phyloP scores from a whole-genome alignment of 2,113 vertebrate species.

The Gallinago paraguaiae region DNA sequence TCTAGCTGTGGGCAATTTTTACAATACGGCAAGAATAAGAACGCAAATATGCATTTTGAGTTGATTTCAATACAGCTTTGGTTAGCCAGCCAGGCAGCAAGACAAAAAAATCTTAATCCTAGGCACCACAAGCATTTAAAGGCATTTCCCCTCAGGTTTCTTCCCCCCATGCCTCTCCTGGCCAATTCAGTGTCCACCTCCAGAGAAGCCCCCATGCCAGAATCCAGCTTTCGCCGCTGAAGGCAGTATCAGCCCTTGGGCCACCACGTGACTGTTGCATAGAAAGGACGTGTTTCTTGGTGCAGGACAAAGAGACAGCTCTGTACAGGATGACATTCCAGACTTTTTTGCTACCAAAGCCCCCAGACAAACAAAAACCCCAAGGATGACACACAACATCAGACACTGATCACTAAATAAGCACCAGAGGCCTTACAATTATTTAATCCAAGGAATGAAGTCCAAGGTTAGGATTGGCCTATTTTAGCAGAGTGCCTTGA shows the following conservation, averaged over 20 bases:
- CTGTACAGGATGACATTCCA: not conserved
- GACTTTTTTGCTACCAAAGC: not conserved
- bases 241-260: not conserved
- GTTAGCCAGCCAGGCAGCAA: constrained; percentile 15
- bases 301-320: not conserved
- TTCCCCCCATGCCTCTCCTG: not conserved
- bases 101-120: not conserved
- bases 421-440: not conserved
- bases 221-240: not conserved
- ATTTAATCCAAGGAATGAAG: not conserved
- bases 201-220: not conserved
- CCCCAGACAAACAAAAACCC: not conserved
- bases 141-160: not conserved
- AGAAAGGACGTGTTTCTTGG: not conserved
- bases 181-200: not conserved
- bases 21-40: not conserved
- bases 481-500: not conserved
- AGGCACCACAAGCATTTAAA: not conserved
- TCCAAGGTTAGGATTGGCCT: not conserved
- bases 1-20: not conserved
- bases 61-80: constrained; percentile 17
- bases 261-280: not conserved
- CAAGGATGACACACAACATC: not conserved
- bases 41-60: not conserved
- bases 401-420: not conserved